phyloP scores from a whole-genome alignment of 2,113 vertebrate genomes.

The Manacus vitellinus region DNA sequence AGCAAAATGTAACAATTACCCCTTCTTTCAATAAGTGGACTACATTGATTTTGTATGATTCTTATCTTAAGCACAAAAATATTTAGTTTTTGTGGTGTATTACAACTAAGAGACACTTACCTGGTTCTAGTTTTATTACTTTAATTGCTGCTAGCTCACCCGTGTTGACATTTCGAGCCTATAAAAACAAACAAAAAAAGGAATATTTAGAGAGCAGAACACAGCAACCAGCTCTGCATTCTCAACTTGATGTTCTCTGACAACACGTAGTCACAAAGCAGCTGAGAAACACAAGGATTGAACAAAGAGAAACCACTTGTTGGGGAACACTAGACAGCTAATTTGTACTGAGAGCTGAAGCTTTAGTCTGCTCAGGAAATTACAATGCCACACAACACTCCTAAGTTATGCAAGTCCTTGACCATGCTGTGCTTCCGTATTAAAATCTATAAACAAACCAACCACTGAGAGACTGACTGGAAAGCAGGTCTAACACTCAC shows the following conservation, averaged over 20 bases:
- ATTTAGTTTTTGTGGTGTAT: neutral
- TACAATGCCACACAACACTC: neutral
- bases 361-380: neutral
- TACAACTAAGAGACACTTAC: slow-evolving; percentile 75
- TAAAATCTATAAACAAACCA: neutral
- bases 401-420: neutral
- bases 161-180: slow-evolving; percentile 94
- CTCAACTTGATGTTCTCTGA: neutral
- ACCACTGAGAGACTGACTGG: too few species aligned
- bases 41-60: neutral
- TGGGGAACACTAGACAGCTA: neutral
- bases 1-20: neutral
- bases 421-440: accelerated
- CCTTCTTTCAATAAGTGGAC: neutral
- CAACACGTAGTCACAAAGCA: neutral
- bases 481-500: neutral
- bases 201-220: neutral
- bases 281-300: neutral
- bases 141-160: slow-evolving; percentile 96
- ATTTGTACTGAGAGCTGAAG: neutral
- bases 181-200: neutral
- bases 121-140: slow-evolving; percentile 98
- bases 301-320: neutral
- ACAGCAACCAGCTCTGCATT: neutral
- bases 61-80: neutral